Conservation (phyloP, 2,888 invertebrate species). For the Pecten maximus region DNA sequence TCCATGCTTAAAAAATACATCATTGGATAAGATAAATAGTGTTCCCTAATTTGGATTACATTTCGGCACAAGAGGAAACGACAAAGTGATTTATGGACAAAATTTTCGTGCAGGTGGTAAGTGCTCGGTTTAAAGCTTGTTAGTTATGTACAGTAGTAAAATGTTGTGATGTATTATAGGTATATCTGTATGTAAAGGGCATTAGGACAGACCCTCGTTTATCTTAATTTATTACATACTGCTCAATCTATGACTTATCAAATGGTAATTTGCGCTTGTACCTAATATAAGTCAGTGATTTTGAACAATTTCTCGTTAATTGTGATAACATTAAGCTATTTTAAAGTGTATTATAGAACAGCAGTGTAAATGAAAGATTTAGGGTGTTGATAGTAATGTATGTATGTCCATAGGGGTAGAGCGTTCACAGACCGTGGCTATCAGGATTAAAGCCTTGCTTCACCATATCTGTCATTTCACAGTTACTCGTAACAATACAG, state of each 20-base stretch:
- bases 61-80: not conserved
- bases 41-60: not conserved
- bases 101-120: not conserved
- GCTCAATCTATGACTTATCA: not conserved
- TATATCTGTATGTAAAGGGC: not conserved
- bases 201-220: not conserved
- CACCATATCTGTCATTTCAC: not conserved
- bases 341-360: not conserved
- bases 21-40: not conserved
- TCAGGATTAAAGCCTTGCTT: not conserved
- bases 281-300: not conserved
- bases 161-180: not conserved
- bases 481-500: not conserved
- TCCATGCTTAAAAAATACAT: not conserved
- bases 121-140: not conserved
- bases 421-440: not conserved
- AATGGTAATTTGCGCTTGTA: not conserved
- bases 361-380: not conserved
- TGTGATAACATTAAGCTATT: not conserved
- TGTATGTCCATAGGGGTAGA: not conserved
- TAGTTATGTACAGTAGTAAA: not conserved
- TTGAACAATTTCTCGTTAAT: slow-evolving; percentile 16
- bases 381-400: not conserved
- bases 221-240: not conserved
- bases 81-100: slow-evolving; percentile 3